phyloP scores from a whole-genome alignment of 2,888 invertebrate genomes.

The Acleris emargana region DNA sequence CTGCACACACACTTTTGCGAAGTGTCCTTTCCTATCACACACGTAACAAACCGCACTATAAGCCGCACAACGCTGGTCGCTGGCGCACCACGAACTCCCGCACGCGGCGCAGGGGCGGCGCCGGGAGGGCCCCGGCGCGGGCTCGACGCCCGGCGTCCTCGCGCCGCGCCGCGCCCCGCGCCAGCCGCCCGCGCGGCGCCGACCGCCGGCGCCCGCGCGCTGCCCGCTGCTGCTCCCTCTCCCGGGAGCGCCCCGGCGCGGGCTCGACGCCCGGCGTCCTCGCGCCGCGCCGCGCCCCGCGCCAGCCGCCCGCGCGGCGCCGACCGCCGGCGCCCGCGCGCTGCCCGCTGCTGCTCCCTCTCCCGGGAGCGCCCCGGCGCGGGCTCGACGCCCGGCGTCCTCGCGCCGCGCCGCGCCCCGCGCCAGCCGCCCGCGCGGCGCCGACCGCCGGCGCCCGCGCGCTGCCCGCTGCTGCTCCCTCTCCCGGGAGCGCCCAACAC shows the following conservation, averaged over 20 bases:
- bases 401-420: background rate
- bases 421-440: background rate
- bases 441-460: background rate
- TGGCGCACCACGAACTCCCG: slow-evolving; percentile 12
- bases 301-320: too few species aligned
- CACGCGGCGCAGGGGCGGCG: background rate
- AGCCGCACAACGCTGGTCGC: slow-evolving; percentile 22
- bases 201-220: too few species aligned
- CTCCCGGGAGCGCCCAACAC: background rate
- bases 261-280: too few species aligned
- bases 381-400: background rate
- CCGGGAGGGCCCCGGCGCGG: too few species aligned
- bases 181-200: too few species aligned
- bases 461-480: background rate
- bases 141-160: too few species aligned
- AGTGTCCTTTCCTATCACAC: background rate
- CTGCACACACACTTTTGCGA: background rate
- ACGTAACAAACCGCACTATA: background rate
- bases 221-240: too few species aligned
- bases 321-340: too few species aligned
- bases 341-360: too few species aligned
- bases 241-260: too few species aligned
- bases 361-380: background rate
- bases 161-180: too few species aligned
- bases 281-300: too few species aligned